phyloP scores from a whole-genome alignment of 1,140 invertebrate species.

The Ephestia elutella region DNA sequence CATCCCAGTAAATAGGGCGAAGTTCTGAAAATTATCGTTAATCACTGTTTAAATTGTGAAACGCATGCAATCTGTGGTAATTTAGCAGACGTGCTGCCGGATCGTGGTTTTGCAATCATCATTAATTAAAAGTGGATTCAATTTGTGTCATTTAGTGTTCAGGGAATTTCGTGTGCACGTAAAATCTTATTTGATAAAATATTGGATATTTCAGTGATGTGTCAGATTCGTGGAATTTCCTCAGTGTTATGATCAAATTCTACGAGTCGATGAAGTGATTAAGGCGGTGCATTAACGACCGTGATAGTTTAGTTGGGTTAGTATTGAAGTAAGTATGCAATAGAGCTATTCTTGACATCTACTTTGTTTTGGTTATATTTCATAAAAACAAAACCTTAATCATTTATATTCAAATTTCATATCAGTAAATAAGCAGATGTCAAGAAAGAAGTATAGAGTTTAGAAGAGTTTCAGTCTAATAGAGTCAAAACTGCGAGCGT shows the following conservation, averaged over 20 bases:
- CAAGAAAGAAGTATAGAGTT: slow-evolving; percentile 53
- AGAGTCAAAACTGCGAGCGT: slow-evolving; percentile 88
- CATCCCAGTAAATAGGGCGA: neutral
- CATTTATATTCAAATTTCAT: no score
- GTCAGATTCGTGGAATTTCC: slow-evolving; percentile 71
- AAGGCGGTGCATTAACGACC: slow-evolving; percentile 65
- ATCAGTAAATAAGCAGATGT: slow-evolving; percentile 42
- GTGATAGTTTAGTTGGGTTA: slow-evolving; percentile 60
- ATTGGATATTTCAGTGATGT: slow-evolving; percentile 30
- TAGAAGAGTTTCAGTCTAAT: slow-evolving; percentile 68
- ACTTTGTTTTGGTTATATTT: slow-evolving; percentile 18
- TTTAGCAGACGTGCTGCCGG: slow-evolving; percentile 44
- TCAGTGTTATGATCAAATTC: slow-evolving; percentile 53
- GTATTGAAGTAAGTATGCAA: slow-evolving; percentile 61
- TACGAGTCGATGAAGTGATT: slow-evolving; percentile 56
- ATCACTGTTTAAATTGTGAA: slow-evolving; percentile 32
- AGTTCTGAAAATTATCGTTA: neutral
- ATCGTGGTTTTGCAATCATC: slow-evolving; percentile 41
- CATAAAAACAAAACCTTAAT: no score
- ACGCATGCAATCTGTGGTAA: slow-evolving; percentile 55
- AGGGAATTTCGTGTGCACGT: slow-evolving; percentile 27
- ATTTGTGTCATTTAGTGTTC: slow-evolving; percentile 28
- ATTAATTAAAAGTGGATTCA: slow-evolving; percentile 28
- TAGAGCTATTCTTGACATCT: slow-evolving; percentile 53
- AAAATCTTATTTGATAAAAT: slow-evolving; percentile 18